Evolutionary conservation across 2,113 vertebrate genomes (phyloP).

Genomic region (Beaufortia kweichowensis): DNA sequence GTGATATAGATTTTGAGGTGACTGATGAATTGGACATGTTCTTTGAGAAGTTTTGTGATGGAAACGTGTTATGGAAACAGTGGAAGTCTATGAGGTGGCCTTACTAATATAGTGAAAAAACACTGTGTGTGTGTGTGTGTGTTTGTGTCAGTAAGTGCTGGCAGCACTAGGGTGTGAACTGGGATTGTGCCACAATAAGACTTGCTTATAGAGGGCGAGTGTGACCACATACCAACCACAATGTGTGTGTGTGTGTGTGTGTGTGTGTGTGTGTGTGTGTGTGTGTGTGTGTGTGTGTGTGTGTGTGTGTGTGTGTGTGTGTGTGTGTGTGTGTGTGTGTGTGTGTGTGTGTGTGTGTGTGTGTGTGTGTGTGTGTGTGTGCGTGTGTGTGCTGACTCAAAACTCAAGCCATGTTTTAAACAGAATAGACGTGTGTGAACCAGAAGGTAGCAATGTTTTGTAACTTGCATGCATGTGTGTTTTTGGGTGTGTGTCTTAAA

Average conservation of each 20-base stretch:
- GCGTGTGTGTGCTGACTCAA: not conserved
- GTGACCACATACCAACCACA: conserved; percentile 41
- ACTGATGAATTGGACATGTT: too few species aligned
- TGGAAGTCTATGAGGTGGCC: too few species aligned
- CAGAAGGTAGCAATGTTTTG: not conserved
- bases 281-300: too few species aligned
- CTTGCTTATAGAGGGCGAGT: conserved; percentile 33
- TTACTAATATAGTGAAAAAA: too few species aligned
- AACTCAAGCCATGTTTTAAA: not conserved
- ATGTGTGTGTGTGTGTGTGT: not conserved
- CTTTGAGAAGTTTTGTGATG: too few species aligned
- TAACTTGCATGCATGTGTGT: not conserved
- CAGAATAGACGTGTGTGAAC: not conserved
- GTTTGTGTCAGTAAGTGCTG: conserved; percentile 20
- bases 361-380: too few species aligned
- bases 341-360: too few species aligned
- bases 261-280: conserved; percentile 6
- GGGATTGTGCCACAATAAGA: not conserved
- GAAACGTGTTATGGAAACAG: too few species aligned
- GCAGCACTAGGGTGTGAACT: conserved; percentile 28
- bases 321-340: too few species aligned
- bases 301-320: too few species aligned
- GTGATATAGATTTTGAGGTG: too few species aligned
- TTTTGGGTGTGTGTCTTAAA: not conserved
- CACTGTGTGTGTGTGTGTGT: conserved; percentile 19